Conservation (phyloP, 2,888 invertebrate genomes). For the Rhyacophila evoluta region DNA sequence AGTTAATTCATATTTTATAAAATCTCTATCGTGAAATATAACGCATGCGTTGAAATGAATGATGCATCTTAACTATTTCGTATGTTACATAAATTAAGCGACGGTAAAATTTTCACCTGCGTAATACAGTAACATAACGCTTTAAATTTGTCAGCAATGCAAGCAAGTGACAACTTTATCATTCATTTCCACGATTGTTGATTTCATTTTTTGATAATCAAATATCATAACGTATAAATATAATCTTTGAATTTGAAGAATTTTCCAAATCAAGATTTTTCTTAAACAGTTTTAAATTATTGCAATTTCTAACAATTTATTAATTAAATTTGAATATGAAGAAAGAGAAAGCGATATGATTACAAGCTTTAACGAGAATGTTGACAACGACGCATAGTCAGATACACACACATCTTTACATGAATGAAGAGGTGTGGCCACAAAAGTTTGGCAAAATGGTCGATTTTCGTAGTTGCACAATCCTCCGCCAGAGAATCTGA, state of each 20-base stretch:
- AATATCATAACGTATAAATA: too few species aligned
- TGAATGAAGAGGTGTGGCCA: constrained; percentile 50
- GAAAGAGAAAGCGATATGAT: background rate
- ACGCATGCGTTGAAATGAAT: background rate
- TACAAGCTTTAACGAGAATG: background rate
- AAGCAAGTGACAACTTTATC: too few species aligned
- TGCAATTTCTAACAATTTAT: too few species aligned
- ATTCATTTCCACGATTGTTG: too few species aligned
- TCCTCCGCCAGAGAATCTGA: constrained; percentile 40
- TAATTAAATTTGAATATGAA: background rate
- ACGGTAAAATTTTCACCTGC: constrained; percentile 23
- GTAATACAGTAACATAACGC: constrained; percentile 44
- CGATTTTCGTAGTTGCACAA: constrained; percentile 42
- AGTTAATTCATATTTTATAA: too few species aligned
- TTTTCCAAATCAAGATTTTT: too few species aligned
- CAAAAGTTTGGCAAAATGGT: constrained; percentile 48
- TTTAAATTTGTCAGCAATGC: too few species aligned
- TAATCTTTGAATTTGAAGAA: too few species aligned
- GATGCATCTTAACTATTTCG: background rate
- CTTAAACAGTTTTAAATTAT: too few species aligned
- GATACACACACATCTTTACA: constrained; percentile 23
- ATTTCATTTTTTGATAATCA: too few species aligned
- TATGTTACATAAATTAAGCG: background rate
- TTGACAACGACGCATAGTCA: background rate
- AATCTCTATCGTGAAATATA: too few species aligned